Evolutionary conservation across 2,888 invertebrate species (phyloP), one percentile per base, ranked within the genome.

Genomic region (Netelia inedita): DNA sequence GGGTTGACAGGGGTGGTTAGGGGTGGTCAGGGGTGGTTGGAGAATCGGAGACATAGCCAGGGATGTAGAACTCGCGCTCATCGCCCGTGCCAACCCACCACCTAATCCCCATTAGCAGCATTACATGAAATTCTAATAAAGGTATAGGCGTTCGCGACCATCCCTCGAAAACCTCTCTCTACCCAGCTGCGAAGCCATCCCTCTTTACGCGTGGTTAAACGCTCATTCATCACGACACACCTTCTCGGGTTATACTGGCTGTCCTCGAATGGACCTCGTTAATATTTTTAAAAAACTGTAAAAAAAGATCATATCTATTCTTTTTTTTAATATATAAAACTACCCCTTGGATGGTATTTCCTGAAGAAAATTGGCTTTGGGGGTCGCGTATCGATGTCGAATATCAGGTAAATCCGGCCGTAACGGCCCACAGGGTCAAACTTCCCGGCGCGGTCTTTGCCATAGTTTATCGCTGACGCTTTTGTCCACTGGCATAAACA

Each of bases 21-120:
- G 23, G 19, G 46, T 59, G 19, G 19, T 28, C n/a, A 14, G 23
- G 2, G 11, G 46, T 35, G 35, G 35, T 43, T 35, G 59, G 28
- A 76, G 53, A 16, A 53, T n/a, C 53, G 53, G 53, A 57, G 16
- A 57, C n/a, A 57, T 19, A 55, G 5, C 16, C 19, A 16, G 57
- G 10, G 57, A 57, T 57, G 57, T 8, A 57, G 21, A 19, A 57
- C 65, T 46, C 53, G n/a, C 35, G 16, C 73, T 21, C 16, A 74
- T 57, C 55, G 11, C 19, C 19, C 61, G 65, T 74, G 55, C 84
- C 86, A 75, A 82, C 83, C 35, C 85, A 68, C 72, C 76, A 80
- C 87, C 89, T 83, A 86, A 87, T 86, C 86, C 87, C 90, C 89
- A 89, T 91, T 90, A 90, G 89, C 87, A 75, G 88, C 89, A 90